These are phyloP conservation scores for Ganaspis sp. DNA, from an alignment of 1,140 invertebrate species.

Conservation along the genomic window DNA sequence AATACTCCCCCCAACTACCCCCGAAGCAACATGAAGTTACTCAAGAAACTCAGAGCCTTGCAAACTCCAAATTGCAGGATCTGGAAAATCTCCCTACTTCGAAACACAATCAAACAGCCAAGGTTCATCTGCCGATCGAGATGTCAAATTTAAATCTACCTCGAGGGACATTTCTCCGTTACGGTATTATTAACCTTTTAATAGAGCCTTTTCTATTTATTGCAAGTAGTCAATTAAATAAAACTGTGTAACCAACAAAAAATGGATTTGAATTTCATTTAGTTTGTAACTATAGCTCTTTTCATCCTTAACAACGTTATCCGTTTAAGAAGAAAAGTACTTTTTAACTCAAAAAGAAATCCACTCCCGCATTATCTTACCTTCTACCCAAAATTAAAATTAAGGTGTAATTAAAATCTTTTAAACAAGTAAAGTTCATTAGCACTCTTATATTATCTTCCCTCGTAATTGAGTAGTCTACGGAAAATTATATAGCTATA, in stretches of 20 bases:
- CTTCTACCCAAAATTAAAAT: background rate
- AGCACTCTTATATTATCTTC: background rate
- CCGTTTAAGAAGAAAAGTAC: too few relatives aligned
- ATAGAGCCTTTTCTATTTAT: background rate
- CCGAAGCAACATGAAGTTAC: conserved; percentile 59
- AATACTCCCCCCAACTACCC: conserved; percentile 68
- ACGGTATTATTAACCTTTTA: background rate
- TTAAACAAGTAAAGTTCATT: background rate
- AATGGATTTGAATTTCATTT: too few relatives aligned
- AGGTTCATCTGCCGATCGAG: background rate
- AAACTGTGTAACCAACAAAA: too few relatives aligned
- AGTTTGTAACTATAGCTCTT: too few relatives aligned
- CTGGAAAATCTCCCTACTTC: conserved; percentile 37
- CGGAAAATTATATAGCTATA: too few relatives aligned
- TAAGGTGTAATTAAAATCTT: background rate
- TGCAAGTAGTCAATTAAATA: too few relatives aligned
- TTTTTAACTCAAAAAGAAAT: too few relatives aligned
- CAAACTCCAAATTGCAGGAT: conserved; percentile 43
- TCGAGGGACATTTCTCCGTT: background rate
- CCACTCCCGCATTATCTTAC: background rate
- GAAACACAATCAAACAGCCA: conserved; percentile 20
- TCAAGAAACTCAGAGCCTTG: conserved; percentile 49
- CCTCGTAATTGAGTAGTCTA: too few relatives aligned
- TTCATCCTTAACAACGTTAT: too few relatives aligned
- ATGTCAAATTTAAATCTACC: conserved; percentile 2